phyloP scores from a whole-genome alignment of 2,888 invertebrate genomes.

The Bugulina stolonifera region DNA sequence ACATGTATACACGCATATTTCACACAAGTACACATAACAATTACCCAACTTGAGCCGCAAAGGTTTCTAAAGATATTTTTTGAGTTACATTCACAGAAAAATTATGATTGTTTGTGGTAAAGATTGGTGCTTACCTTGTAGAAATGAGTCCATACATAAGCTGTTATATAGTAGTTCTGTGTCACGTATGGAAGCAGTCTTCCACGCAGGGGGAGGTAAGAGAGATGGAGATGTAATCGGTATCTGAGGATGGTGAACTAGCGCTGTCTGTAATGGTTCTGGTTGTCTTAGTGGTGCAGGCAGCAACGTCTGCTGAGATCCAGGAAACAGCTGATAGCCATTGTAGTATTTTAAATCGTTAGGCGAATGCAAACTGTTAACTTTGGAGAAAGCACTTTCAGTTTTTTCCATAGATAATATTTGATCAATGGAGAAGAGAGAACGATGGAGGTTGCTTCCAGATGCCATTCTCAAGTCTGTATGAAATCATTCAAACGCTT shows the following conservation, averaged over 20 bases:
- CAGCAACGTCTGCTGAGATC: background rate
- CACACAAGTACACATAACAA: too few species aligned
- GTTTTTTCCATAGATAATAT: background rate
- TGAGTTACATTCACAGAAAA: background rate
- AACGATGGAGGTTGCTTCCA: background rate
- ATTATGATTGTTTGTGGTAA: too few species aligned
- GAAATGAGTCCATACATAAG: background rate
- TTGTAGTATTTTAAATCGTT: background rate
- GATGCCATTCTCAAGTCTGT: background rate
- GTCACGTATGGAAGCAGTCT: background rate
- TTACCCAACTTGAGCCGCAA: too few species aligned
- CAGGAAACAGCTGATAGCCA: background rate
- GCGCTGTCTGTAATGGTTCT: too few species aligned
- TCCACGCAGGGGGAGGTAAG: background rate
- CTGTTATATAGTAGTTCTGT: background rate
- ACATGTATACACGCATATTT: too few species aligned
- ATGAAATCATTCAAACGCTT: too few species aligned
- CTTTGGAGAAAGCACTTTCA: background rate
- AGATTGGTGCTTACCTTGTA: too few species aligned
- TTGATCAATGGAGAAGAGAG: conserved; percentile 17
- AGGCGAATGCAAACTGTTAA: background rate
- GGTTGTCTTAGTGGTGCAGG: background rate
- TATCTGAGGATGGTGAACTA: background rate
- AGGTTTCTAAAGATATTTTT: background rate
- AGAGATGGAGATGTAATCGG: background rate